Base-by-base conservation (phyloP, 30 jellyfish, hydroid and myxozoan species). In the Hydractinia echinata region DNA sequence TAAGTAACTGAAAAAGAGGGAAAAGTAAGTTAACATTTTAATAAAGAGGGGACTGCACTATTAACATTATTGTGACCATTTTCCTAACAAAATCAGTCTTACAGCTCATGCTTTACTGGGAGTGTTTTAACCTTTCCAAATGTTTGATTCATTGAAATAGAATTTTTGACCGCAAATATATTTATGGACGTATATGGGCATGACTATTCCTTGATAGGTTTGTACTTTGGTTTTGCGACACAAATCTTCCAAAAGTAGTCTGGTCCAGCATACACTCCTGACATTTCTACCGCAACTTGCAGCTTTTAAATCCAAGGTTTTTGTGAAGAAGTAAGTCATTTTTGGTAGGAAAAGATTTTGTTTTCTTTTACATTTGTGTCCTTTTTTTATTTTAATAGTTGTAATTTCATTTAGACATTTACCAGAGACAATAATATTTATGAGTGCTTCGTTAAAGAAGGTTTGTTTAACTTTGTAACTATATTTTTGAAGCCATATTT, bases 261-360 rank as follows among this genome's bases (percentile, higher is more conserved):
- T 91, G 19, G 94, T 86, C 0, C 97, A 91, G 53, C 97, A 91
- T 10, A 91, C 97, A 51, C 70, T 86, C 68, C 72, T 91, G 76
- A 91, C 97, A 13, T 78, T 91, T 60, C 91, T 91, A 4, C 97
- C 97, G 18, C 97, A 91, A 66, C 96, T 91, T 13, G 97, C 97
- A 20, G 97, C 97, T 5, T 91, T 91, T 84, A 86, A 86, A 61
- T 89, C 97, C 18, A 83, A 79, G 52, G 76, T 61, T 21, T 91
- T 86, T 72, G 96, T 85, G 54, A 82, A 91, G 81, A 54, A 20
- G 97, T 90, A 79, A 76, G 94, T 72, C 4, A 20, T 16, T 55
- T 51, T 10, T 67, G 82, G 4, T 0, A 13, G 4, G 1, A 0
- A 13, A n/a, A 58, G 74, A 30, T 30, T 30, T 30, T n/a, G n/a